Percentiles rank a stretch among this genome's conserved stretches.
Evolutionary conservation across 2,797 vertebrate genomes (phyloP).

Genomic region (Astyanax mexicanus): DNA sequence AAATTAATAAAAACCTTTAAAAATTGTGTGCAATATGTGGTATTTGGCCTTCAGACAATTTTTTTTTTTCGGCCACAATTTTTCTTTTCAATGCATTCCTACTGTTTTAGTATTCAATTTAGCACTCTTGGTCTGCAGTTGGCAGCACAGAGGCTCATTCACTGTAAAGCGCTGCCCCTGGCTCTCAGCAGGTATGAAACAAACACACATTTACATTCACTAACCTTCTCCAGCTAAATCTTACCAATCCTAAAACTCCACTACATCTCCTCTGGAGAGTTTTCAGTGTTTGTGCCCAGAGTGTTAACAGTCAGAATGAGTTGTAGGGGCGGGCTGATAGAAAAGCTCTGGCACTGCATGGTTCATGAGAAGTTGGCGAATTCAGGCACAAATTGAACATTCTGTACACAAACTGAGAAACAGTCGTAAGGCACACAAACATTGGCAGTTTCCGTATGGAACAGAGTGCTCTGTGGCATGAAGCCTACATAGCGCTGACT

Average conservation of each 20-base stretch:
- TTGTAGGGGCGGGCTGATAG: not conserved
- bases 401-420: not conserved
- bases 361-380: conserved; percentile 2
- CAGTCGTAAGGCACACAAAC: not conserved
- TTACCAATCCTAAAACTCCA: not conserved
- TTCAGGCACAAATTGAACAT: not conserved
- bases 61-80: no score
- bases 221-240: not conserved
- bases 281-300: not conserved
- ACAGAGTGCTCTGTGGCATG: not conserved
- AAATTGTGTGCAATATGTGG: no score
- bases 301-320: conserved; percentile 3
- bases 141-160: no score
- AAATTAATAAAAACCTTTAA: no score
- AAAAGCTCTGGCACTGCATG: not conserved
- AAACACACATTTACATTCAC: conserved; percentile 3
- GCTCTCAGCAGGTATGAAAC: no score
- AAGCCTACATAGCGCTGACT: conserved; percentile 28
- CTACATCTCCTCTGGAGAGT: conserved; percentile 13
- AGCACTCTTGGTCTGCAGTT: no score
- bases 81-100: no score
- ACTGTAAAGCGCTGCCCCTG: no score
- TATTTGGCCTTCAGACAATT: no score
- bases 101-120: no score
- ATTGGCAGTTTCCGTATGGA: not conserved